Base-by-base conservation (phyloP, 2,888 invertebrate species). In the Pemphredon lugubris region DNA sequence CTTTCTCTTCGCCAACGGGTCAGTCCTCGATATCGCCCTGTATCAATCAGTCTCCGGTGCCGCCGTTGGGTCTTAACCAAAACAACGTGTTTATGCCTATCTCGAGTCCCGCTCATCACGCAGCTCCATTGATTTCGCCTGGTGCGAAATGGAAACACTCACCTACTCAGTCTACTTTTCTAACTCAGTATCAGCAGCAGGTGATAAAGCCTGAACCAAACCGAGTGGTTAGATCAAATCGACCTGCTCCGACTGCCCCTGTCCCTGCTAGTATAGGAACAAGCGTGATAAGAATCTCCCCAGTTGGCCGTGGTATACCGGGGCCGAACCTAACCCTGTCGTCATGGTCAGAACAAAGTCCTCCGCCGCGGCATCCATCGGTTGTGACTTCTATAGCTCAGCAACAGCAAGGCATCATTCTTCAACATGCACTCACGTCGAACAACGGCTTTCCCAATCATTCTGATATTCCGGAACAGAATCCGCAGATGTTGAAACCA, bases 11-110 rank as follows among this genome's bases (percentile, higher is more conserved):
- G 51, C 94, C 94, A 60, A 94, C 93, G 64, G 93, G 93, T 67
- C 93, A 93, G 82, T 92, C 93, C 32, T 93, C 93, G 51, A 89
- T 90, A 67, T 94, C 94, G 2, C 93, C 94, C 18, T 91, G 93
- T 81, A 93, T 93, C 82, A 92, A 92, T 90, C 93, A 94, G 87
- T 93, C 94, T 68, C 93, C 93, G 26, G 92, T 94, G 47, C 93
- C 94, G 54, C 86, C 87, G 0, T 93, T 93, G 67, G 94, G 95
- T 34, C 93, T 95, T 67, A 93, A 95, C 77, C 95, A 95, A 89
- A 96, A 97, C 90, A 89, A 88, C 70, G 94, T 97, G 79, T 98
- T 98, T 90, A 95, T 97, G 91, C 98, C 98, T 26, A 98, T 98
- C 83, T 93, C 93, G 20, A 95, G 93, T 81, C 93, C 93, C 73